Conservation (phyloP, 2,888 invertebrate species). For the Piscicola geometra region DNA sequence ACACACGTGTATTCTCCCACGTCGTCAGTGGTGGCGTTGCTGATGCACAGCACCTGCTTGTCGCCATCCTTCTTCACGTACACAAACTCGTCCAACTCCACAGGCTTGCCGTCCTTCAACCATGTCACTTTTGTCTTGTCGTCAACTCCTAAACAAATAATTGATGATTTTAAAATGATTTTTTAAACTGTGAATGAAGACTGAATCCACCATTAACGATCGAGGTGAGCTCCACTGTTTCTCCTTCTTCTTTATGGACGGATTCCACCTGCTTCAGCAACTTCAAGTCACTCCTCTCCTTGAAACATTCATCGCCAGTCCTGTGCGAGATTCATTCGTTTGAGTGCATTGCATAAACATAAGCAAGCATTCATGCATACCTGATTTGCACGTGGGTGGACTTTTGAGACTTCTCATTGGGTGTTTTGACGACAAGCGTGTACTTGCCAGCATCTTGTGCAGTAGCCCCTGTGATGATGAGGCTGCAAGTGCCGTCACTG, state of each 20-base stretch:
- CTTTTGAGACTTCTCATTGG: neutral
- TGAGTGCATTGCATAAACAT: neutral
- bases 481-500: neutral
- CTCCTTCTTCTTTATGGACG: neutral
- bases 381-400: neutral
- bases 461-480: neutral
- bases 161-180: neutral
- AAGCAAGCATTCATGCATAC: neutral
- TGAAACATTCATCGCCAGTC: neutral
- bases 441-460: neutral
- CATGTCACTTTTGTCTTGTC: conserved; percentile 37
- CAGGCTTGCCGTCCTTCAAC: conserved; percentile 35
- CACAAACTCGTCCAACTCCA: conserved; percentile 37
- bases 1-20: conserved; percentile 29
- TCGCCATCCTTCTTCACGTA: conserved; percentile 49
- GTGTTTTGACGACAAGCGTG: neutral
- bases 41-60: conserved; percentile 34
- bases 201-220: neutral
- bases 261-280: neutral
- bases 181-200: neutral
- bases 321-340: neutral
- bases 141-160: neutral
- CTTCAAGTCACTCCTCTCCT: neutral
- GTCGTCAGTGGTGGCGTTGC: conserved; percentile 41
- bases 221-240: neutral